These are phyloP conservation scores for Pseudomyrmex cubaensis DNA, from an alignment of 1,140 invertebrate species.

Conservation along the genomic window DNA sequence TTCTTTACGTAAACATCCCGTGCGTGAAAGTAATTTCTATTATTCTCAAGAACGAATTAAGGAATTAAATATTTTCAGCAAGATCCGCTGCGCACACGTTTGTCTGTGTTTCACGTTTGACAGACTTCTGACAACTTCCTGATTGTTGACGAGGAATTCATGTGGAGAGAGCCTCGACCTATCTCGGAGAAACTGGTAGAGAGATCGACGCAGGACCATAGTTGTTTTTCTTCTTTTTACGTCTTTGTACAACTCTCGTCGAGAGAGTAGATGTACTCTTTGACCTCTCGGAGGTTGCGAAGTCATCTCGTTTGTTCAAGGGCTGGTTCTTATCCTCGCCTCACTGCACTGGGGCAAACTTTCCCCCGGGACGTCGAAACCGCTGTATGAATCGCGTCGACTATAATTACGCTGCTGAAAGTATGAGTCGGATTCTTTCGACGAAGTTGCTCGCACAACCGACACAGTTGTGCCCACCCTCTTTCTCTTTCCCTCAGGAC, in stretches of 20 bases:
- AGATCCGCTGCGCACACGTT: background rate
- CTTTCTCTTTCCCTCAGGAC: background rate
- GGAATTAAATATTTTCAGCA: background rate
- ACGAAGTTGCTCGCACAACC: constrained; percentile 41
- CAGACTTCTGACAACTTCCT: constrained; percentile 31
- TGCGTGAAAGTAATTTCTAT: background rate
- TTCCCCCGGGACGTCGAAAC: constrained; percentile 62
- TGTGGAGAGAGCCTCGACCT: constrained; percentile 31
- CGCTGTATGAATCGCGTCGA: constrained; percentile 59
- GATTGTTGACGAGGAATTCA: constrained; percentile 37
- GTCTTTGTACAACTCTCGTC: constrained; percentile 30
- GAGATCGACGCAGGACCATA: constrained; percentile 29
- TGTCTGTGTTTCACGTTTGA: constrained; percentile 2
- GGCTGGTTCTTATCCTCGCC: constrained; percentile 34
- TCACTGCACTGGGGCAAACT: constrained; percentile 47
- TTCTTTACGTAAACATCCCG: too few relatives aligned
- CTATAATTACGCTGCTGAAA: constrained; percentile 62
- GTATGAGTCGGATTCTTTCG: constrained; percentile 39
- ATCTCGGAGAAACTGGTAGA: constrained; percentile 30
- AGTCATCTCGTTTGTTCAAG: constrained; percentile 66
- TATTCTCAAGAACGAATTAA: background rate
- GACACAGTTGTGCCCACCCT: background rate
- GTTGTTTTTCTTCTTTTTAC: constrained; percentile 30
- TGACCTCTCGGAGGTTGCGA: constrained; percentile 49
- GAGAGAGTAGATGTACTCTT: constrained; percentile 46